Evolutionary conservation across 2,113 vertebrate species (phyloP), one percentile per base, ranked within the genome.

Genomic region (Sylvia atricapilla): DNA sequence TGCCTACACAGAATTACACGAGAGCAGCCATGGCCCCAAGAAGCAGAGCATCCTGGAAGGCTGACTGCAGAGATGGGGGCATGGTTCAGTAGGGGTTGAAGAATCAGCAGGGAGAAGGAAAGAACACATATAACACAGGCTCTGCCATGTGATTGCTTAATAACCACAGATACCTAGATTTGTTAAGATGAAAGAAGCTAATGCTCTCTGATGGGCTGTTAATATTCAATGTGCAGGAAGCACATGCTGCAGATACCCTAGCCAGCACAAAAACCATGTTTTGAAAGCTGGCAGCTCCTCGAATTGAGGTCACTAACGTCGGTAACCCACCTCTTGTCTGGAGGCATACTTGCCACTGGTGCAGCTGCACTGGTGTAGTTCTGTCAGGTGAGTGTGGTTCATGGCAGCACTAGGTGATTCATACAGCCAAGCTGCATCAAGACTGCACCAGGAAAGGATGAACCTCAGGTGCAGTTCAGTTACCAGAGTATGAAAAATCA

Each of bases 71-170:
- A 89, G 50, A 23, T 7, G 10, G 63, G 78, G 44, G 23, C 44
- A 73, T 0, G 0, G 52, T 16, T 79, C 67, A 41, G n/a, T 1
- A 1, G 39, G 56, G 47, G 24, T 24, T 6, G 0, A 39, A 44
- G 62, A 77, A 77, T 60, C 33, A 17, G 18, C 1, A 1, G 43
- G 44, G n/a, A 76, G 68, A 4, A 2, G 44, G 50, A 49, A 20
- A 17, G 18, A 39, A 15, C 33, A 55, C 22, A 22, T 28, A 63
- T 15, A 12, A 72, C 52, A 84, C 25, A 13, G 53, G 8, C 30
- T 90, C 53, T 94, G 67, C 39, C 79, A 30, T 2, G 0, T 13
- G 31, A 69, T 15, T 50, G 62, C 63, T 85, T 80, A 49, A 28
- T 10, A 72, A 60, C 31, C 53, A 72, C 58, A 64, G 69, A 72